Evolutionary conservation across 2,797 vertebrate genomes (phyloP), one percentile per base, ranked within the genome.

Genomic region (Crenuchus spilurus): DNA sequence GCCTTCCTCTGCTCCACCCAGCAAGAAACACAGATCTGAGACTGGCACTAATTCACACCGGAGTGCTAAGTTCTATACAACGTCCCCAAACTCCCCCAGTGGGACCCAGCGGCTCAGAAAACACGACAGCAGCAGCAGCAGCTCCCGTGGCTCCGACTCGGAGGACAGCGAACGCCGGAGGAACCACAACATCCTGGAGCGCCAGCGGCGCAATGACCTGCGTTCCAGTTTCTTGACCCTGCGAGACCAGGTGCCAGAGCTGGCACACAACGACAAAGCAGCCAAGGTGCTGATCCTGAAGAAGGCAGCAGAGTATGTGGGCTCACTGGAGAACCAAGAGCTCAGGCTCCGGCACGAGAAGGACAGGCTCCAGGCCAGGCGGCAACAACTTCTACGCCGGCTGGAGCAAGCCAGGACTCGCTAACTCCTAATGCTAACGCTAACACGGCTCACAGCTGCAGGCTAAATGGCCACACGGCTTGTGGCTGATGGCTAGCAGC

Each of bases 221-320:
- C 93, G 97, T 55, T 99, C 97, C 73, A 98, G 98, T 89, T 99
- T 99, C 87, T 93, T 99, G 71, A 95, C 94, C 0, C 91, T 99
- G 86, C 94, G 98, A 73, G 97, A 98, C 92, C 95, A 98, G 67
- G 95, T 99, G 86, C 98, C 98, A 0, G 98, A 99, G 91, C 91
- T 99, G 83, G 94, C 95, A 52, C 90, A 93, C 90, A 99, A 99
- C 42, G 95, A 98, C 82, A 99, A 99, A 88, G 97, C 98, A 0
- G 97, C 97, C 16, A 99, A 99, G 89, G 98, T 99, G 83, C 94
- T 99, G 82, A 99, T 99, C 83, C 92, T 99, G 83, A 99, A 98
- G 92, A 98, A 98, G 85, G 97, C 97, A 84, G 94, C 96, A 0
- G 97, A 99, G 83, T 96, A 98, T 0, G 93, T 98, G 81, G 93